Base-by-base conservation (phyloP, 2,888 invertebrate species). In the Drosophila dives region DNA sequence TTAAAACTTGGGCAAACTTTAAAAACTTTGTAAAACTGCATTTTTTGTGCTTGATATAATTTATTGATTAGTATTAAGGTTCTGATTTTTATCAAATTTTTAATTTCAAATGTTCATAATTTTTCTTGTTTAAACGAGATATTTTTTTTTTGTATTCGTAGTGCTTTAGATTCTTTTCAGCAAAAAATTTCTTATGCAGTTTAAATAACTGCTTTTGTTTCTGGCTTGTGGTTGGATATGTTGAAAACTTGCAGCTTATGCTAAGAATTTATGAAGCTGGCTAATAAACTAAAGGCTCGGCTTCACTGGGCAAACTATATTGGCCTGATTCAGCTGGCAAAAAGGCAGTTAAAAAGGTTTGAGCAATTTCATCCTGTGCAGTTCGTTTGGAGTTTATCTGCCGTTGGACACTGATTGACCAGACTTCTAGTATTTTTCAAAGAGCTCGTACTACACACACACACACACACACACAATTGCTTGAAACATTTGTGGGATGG, bases 281-380 rank as follows among this genome's bases (percentile, higher is more conserved):
- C 45, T 53, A 53, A 67, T 38, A 42, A 67, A 50, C 42, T 33
- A 8, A 67, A 38, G 36, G 7, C 34, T 26, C 34, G 36, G 33
- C 23, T 29, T 55, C 29, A 55, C 50, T 51, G 36, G 15, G 29
- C 20, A 55, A 72, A 75, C 42, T 38, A 29, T 26, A 42, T 32
- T 55, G 48, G 38, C n/a, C 33, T 26, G 29, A 42, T 58, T 62
- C n/a, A 50, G 64, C 34, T 38, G 8, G 33, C 12, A n/a, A 45
- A 38, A 55, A n/a, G 34, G 38, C n/a, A 38, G 23, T 38, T 62
- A 20, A 36, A 54, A 70, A 53, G 59, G 32, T 60, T 61, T 61
- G 60, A 62, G 58, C 60, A 61, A 68, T 68, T 66, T 68, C 53
- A 55, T 42, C 67, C 53, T 53, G 40, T 60, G 67, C 56, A 64